Conservation (phyloP, 2,888 invertebrate genomes). For the Ormyrus thymus region DNA sequence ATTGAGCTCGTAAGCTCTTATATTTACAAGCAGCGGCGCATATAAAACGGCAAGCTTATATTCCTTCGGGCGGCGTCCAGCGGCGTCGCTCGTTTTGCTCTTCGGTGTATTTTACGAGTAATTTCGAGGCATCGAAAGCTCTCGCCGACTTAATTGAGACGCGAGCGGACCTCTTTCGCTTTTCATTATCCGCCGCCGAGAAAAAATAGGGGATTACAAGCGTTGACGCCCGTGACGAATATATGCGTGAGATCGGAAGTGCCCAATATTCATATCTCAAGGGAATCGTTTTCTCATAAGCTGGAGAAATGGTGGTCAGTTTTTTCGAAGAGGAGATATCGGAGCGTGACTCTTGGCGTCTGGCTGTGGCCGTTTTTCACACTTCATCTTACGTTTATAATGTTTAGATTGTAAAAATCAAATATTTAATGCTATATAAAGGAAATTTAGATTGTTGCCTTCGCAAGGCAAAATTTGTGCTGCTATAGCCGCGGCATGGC, state of each 20-base stretch:
- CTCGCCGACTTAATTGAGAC: slow-evolving; percentile 51
- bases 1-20: slow-evolving; percentile 70
- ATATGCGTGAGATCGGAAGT: neutral
- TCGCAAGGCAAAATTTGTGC: no score
- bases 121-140: slow-evolving; percentile 24
- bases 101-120: slow-evolving; percentile 23
- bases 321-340: no score
- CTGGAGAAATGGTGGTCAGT: no score
- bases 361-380: no score
- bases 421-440: no score
- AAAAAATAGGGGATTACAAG: neutral
- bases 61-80: slow-evolving; percentile 8
- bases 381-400: no score
- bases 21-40: slow-evolving; percentile 70
- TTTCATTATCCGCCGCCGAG: slow-evolving; percentile 14
- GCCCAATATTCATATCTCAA: no score
- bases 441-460: no score
- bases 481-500: no score
- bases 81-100: slow-evolving; percentile 14
- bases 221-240: slow-evolving; percentile 27
- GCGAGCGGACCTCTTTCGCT: slow-evolving; percentile 5
- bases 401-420: no score
- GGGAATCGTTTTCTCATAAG: no score
- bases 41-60: slow-evolving; percentile 74
- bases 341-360: no score